Percentiles rank a stretch among this genome's conserved stretches.
Conservation (phyloP, 2,113 vertebrate genomes). For the Scopus umbretta region DNA sequence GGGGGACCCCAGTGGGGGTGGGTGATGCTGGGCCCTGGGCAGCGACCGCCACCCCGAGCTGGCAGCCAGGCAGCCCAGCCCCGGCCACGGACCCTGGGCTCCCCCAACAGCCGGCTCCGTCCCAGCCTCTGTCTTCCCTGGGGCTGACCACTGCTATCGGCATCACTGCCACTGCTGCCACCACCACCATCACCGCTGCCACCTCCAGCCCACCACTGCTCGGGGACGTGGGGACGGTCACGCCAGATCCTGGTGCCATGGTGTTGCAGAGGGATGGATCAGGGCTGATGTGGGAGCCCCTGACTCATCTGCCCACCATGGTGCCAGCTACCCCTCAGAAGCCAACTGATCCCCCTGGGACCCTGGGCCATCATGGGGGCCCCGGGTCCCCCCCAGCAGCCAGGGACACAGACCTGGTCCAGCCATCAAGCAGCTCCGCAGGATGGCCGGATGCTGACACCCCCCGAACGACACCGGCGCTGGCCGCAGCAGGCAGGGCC, state of each 20-base stretch:
- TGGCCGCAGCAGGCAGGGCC: not conserved
- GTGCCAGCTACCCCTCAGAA: not conserved
- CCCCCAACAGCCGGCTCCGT: rapidly evolving
- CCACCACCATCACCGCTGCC: not conserved
- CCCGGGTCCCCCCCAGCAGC: not conserved
- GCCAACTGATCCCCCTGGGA: not conserved
- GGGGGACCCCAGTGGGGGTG: not conserved
- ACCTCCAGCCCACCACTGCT: not conserved
- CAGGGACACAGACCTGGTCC: not conserved
- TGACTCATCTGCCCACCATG: rapidly evolving
- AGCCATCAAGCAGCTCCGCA: not conserved
- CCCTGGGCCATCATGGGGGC: not conserved
- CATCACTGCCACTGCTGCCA: rapidly evolving
- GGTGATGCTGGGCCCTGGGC: rapidly evolving
- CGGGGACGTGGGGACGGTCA: rapidly evolving
- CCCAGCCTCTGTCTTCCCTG: not conserved
- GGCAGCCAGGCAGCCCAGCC: not conserved
- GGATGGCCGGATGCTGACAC: rapidly evolving
- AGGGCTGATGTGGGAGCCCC: not conserved
- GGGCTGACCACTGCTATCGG: rapidly evolving
- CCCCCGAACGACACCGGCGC: rapidly evolving
- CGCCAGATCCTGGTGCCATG: rapidly evolving
- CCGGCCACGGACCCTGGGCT: not conserved
- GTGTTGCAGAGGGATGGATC: not conserved
- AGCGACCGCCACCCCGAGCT: not conserved